Conservation (phyloP, 2,113 vertebrate genomes). For the Paramormyrops kingsleyae region DNA sequence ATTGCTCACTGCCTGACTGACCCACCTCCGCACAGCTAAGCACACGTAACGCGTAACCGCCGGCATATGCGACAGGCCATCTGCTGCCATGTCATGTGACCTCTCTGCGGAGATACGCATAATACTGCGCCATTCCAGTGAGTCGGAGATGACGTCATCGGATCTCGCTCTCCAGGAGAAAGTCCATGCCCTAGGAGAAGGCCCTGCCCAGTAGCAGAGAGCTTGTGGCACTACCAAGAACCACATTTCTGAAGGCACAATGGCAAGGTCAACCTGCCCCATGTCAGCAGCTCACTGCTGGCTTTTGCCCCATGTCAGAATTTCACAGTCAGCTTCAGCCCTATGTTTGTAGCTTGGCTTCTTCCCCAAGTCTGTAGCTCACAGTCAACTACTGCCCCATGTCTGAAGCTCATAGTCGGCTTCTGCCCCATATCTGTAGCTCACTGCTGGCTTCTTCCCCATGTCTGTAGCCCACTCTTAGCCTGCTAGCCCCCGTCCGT, state of each 20-base stretch:
- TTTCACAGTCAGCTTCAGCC: background rate
- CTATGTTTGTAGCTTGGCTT: background rate
- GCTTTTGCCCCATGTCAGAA: background rate
- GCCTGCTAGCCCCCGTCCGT: background rate
- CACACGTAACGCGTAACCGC: background rate
- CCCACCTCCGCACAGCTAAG: background rate
- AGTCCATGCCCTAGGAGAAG: background rate
- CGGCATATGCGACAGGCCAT: background rate
- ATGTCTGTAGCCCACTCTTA: background rate
- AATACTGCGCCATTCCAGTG: background rate
- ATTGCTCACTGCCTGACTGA: background rate
- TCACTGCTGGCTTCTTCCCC: background rate
- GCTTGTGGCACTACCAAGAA: background rate
- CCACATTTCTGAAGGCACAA: background rate
- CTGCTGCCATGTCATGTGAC: background rate
- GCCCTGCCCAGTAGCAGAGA: background rate
- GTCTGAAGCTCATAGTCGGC: background rate
- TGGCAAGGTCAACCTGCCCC: background rate
- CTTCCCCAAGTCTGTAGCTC: background rate
- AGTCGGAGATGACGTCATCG: background rate
- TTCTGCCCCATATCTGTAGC: background rate
- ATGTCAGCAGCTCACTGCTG: background rate
- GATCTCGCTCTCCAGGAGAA: background rate
- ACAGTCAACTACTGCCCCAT: background rate
- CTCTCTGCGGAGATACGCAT: background rate